Evolutionary conservation across 1,140 invertebrate genomes (phyloP).

Genomic region (Nomia melanderi): DNA sequence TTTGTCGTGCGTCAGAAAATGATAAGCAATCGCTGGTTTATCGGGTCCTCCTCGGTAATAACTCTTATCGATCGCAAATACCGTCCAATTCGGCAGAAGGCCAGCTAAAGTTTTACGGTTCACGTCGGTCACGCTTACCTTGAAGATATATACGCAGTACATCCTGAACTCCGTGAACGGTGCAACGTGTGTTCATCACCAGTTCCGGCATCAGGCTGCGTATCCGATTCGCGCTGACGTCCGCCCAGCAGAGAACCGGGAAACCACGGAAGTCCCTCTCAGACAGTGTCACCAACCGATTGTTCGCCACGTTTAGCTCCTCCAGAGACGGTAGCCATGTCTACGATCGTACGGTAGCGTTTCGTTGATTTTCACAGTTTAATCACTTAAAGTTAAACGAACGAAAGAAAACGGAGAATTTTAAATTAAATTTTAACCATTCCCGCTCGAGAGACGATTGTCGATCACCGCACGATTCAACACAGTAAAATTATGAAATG

Average conservation of each 20-base stretch:
- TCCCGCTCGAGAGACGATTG: too few relatives aligned
- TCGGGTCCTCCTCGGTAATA: too few relatives aligned
- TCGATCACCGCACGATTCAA: too few relatives aligned
- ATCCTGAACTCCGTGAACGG: slow-evolving; percentile 87
- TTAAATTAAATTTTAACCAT: too few relatives aligned
- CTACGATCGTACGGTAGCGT: slow-evolving; percentile 78
- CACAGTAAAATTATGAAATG: too few relatives aligned
- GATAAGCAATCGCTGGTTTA: background rate
- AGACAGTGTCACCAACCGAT: slow-evolving; percentile 85
- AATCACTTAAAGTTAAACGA: too few relatives aligned
- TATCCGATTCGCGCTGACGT: slow-evolving; percentile 89
- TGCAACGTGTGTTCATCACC: slow-evolving; percentile 89
- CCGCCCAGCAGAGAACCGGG: slow-evolving; percentile 88
- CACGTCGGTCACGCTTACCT: slow-evolving; percentile 81
- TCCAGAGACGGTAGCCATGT: slow-evolving; percentile 88
- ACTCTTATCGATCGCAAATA: background rate
- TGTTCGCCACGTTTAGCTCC: slow-evolving; percentile 88
- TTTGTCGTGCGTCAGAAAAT: background rate
- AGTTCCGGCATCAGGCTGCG: slow-evolving; percentile 86
- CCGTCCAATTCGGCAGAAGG: background rate
- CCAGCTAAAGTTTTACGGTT: background rate
- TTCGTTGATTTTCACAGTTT: background rate
- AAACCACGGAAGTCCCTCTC: slow-evolving; percentile 90
- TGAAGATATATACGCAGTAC: slow-evolving; percentile 89
- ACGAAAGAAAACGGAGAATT: too few relatives aligned